A percentile compares a stretch with the other conserved stretches of the same genome.
Evolutionary conservation across 2,797 vertebrate species (phyloP).

Genomic region (Malurus splendens): DNA sequence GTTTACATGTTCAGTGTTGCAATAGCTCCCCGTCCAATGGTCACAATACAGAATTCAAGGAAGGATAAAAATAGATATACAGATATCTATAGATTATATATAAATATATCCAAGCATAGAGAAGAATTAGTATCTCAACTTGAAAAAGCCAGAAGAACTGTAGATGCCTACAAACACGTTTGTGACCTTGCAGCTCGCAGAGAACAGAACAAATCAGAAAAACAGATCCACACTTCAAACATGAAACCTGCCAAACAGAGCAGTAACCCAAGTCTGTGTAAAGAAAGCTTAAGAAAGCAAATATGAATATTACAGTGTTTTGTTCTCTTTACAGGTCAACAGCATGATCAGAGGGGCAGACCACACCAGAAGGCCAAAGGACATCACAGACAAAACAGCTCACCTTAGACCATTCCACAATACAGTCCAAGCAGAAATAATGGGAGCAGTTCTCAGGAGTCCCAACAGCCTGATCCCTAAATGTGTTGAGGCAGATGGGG

Average conservation of each 20-base stretch:
- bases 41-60: not conserved
- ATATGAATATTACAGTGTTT: not conserved
- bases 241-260: not conserved
- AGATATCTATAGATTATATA: not conserved
- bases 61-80: not conserved
- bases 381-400: conserved; percentile 9
- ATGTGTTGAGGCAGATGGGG: conserved; percentile 93
- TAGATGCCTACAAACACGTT: not conserved
- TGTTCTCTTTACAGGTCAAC: not conserved
- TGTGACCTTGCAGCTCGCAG: not conserved
- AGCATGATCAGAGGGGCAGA: not conserved
- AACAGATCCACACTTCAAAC: not conserved
- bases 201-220: not conserved
- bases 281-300: not conserved
- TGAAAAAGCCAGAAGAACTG: not conserved
- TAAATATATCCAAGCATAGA: not conserved
- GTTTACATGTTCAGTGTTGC: not conserved
- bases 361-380: conserved; percentile 52
- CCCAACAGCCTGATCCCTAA: conserved; percentile 88
- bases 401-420: conserved; percentile 95
- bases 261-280: not conserved
- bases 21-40: not conserved
- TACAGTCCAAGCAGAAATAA: conserved; percentile 96
- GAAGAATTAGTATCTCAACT: not conserved
- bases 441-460: conserved; percentile 93